Evolutionary conservation across 1,140 invertebrate genomes (phyloP), one percentile per base, ranked within the genome.

Genomic region (Drosophila quadrilineata): DNA sequence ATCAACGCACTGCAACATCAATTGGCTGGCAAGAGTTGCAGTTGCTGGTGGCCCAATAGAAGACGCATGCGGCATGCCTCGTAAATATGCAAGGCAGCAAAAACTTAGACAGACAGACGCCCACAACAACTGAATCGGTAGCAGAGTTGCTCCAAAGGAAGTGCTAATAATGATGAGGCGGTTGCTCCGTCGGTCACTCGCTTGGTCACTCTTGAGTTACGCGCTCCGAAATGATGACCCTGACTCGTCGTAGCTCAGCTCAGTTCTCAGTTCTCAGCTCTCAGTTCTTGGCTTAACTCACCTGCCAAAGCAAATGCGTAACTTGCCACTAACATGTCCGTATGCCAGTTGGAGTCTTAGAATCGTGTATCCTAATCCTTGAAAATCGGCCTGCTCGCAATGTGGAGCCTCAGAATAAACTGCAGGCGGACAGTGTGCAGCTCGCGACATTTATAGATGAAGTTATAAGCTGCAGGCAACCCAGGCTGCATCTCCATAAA

Each of bases 71-170:
- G 74, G 71, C 74, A 85, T 85, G 77, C 70, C 60, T 79, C 79
- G 71, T 85, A 85, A 85, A 85, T 77, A 79, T 79, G 79, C 79
- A 75, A 85, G 79, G 79, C 62, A 85, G 66, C 79, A 85, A 85
- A 85, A 85, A 85, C 45, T 85, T 77, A 74, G 79, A 77, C 79
- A 85, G 74, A 85, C 79, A 85, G 79, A 84, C 77, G 74, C 73
- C 79, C 73, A 69, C 48, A 69, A 19, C 19, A 62, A 36, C 3
- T 36, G 45, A 46, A 49, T 14, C 33, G 12, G 12, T n/a, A 29
- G 22, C 57, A 21, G n/a, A n/a, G 38, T 10, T 1, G 17, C 10
- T 52, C 46, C 76, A 75, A 85, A 79, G 79, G 79, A 85, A 85
- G 74, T 85, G 79, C 71, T 85, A 71, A 85, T 85, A 72, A 71